phyloP scores from a whole-genome alignment of 30 jellyfish, hydroid and myxozoan species.

The Pseudorhiza aurosa region DNA sequence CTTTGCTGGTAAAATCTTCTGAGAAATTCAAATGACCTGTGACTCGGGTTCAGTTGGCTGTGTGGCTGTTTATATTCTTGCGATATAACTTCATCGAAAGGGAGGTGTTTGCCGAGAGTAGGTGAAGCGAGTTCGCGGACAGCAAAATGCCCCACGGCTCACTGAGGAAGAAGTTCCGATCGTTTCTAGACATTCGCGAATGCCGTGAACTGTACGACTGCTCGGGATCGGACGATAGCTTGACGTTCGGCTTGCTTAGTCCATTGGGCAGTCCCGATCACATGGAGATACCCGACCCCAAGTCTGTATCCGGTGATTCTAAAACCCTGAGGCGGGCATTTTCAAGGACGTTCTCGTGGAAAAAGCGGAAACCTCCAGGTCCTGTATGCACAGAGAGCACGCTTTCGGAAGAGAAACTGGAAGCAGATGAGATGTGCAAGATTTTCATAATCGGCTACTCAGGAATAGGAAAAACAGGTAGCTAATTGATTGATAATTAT shows the following conservation, averaged over 20 bases:
- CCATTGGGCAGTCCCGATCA: background rate
- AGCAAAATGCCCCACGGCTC: slow-evolving; percentile 6
- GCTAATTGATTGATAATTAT: too few relatives aligned
- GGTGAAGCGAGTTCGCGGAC: background rate
- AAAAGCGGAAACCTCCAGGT: slow-evolving; percentile 13
- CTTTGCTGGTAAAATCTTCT: too few relatives aligned
- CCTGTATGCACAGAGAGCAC: background rate
- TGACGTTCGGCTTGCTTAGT: background rate
- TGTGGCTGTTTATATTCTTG: too few relatives aligned
- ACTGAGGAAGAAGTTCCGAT: slow-evolving; percentile 23
- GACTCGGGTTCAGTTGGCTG: too few relatives aligned
- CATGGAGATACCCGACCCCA: background rate
- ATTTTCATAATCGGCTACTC: slow-evolving; percentile 23
- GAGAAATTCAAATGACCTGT: too few relatives aligned
- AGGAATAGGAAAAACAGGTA: slow-evolving; percentile 46
- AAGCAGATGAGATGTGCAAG: slow-evolving; percentile 15
- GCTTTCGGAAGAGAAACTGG: background rate
- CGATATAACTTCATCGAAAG: too few relatives aligned
- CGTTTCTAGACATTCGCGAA: slow-evolving; percentile 14
- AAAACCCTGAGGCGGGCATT: slow-evolving; percentile 14
- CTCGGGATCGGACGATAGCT: slow-evolving; percentile 41
- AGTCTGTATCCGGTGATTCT: slow-evolving; percentile 13
- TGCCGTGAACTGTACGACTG: slow-evolving; percentile 9
- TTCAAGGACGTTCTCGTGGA: slow-evolving; percentile 31
- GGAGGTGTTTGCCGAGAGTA: too few relatives aligned